Percentiles rank a stretch among this genome's conserved stretches.
phyloP scores from a whole-genome alignment of 2,797 vertebrate genomes.

The Eremophila alpestris region DNA sequence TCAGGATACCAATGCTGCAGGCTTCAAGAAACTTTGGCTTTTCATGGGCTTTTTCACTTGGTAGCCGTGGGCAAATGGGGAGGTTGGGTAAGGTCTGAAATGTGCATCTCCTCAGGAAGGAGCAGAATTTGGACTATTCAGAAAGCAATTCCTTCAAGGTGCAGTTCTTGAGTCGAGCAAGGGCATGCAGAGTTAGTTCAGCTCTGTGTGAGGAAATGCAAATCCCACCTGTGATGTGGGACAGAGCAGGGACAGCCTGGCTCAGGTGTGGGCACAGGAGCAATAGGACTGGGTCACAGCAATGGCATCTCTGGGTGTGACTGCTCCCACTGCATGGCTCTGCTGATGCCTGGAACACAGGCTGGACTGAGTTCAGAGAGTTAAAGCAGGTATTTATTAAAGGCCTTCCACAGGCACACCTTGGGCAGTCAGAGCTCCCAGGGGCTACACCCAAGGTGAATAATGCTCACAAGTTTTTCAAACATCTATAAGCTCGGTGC shows the following conservation, averaged over 20 bases:
- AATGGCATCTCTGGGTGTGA: rapidly evolving
- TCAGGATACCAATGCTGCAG: not conserved
- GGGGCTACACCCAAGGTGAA: not conserved
- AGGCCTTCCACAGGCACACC: not conserved
- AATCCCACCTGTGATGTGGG: not conserved
- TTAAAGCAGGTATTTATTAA: not conserved
- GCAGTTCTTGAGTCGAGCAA: not conserved
- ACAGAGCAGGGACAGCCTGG: not conserved
- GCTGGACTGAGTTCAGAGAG: not conserved
- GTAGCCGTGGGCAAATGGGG: not conserved
- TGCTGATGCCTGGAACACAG: not conserved
- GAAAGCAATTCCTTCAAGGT: not conserved
- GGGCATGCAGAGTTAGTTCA: not conserved
- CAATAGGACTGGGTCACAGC: not conserved
- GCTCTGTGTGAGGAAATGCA: not conserved
- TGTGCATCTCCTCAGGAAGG: not conserved
- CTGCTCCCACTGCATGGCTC: rapidly evolving
- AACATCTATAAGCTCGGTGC: no score
- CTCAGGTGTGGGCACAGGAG: rapidly evolving
- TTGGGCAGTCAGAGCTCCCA: not conserved
- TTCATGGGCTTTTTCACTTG: not conserved
- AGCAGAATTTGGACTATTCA: not conserved
- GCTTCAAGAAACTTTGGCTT: not conserved
- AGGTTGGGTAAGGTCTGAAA: not conserved
- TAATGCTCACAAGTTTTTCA: not conserved